Percentiles rank a stretch among this genome's conserved stretches.
phyloP scores from a whole-genome alignment of 2,113 vertebrate species.

The Phocoena phocoena region DNA sequence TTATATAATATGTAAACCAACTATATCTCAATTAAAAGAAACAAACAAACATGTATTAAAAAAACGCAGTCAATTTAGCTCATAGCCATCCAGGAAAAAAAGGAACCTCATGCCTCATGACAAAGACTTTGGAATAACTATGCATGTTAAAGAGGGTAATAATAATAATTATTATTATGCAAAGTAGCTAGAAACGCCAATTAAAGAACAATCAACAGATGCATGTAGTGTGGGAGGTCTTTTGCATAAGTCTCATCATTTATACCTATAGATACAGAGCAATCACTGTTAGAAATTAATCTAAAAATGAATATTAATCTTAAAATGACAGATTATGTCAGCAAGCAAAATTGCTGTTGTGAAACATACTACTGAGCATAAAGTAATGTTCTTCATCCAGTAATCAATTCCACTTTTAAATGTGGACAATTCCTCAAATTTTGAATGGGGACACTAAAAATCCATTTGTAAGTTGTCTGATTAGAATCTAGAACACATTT shows the following conservation, averaged over 20 bases:
- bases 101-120: background rate
- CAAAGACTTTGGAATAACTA: background rate
- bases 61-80: background rate
- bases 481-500: background rate
- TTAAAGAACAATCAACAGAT: conserved; percentile 29
- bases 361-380: background rate
- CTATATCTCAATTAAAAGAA: background rate
- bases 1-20: background rate
- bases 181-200: background rate
- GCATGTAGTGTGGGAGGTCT: background rate
- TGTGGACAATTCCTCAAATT: background rate
- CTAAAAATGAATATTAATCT: conserved; percentile 25
- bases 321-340: background rate
- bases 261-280: background rate
- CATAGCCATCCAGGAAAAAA: background rate
- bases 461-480: background rate
- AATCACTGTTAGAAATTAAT: background rate
- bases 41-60: background rate
- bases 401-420: background rate
- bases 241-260: background rate
- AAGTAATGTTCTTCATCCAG: background rate
- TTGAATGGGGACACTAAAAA: background rate
- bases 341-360: background rate
- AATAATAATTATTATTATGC: background rate
- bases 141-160: background rate